Conservation (phyloP, 2,113 vertebrate species). For the Hydrolagus affinis region DNA sequence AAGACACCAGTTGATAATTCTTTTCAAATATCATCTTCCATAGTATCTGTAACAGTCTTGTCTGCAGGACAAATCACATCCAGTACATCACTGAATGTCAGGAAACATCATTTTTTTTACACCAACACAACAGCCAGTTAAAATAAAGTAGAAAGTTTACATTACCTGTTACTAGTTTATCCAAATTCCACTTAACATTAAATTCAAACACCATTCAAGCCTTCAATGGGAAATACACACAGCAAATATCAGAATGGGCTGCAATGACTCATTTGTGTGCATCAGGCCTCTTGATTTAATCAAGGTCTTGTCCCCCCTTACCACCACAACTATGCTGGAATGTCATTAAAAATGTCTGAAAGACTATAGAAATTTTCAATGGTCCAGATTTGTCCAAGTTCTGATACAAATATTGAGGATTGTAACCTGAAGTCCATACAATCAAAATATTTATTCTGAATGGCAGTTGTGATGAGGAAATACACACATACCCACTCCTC, state of each 20-base stretch:
- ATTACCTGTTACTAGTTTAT: not conserved
- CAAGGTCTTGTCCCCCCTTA: not conserved
- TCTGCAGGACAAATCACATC: not conserved
- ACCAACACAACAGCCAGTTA: not conserved
- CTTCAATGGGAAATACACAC: not conserved
- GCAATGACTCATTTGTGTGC: not conserved
- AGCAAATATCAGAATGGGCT: not conserved
- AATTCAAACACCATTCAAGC: not conserved
- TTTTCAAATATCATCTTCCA: not conserved
- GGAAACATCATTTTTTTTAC: not conserved
- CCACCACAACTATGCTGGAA: not conserved
- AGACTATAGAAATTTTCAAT: not conserved
- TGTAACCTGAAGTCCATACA: not conserved
- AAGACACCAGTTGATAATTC: not conserved
- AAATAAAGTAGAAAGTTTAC: not conserved
- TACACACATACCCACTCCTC: not conserved
- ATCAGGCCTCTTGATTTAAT: not conserved
- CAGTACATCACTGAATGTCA: not conserved
- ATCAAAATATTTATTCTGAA: not conserved
- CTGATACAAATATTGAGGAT: not conserved
- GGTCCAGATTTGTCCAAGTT: not conserved
- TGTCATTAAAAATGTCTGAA: not conserved
- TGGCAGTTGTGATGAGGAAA: not conserved
- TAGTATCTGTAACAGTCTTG: not conserved
- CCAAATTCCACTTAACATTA: not conserved